Conservation (phyloP, 2,113 vertebrate genomes). For the Plestiodon gilberti region DNA sequence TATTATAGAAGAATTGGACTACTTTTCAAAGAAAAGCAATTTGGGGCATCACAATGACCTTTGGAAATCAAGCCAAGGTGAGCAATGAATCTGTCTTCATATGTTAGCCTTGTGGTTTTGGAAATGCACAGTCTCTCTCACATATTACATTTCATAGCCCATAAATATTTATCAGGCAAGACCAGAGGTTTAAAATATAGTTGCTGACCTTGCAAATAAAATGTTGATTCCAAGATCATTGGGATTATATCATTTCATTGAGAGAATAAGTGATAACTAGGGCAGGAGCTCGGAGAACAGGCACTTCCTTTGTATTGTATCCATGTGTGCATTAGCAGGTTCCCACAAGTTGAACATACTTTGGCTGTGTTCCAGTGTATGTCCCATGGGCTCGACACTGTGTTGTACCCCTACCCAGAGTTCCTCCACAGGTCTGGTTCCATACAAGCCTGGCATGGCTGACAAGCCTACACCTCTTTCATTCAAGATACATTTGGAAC, state of each 20-base stretch:
- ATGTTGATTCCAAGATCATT: not conserved
- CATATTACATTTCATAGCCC: slow-evolving; percentile 8
- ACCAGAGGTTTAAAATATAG: not conserved
- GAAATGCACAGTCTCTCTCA: slow-evolving; percentile 25
- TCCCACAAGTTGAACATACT: not conserved
- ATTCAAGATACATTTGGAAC: not conserved
- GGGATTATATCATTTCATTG: not conserved
- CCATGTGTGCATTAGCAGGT: not conserved
- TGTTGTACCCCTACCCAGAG: not conserved
- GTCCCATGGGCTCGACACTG: not conserved
- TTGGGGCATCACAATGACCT: not conserved
- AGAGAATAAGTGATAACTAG: not conserved
- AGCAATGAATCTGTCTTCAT: slow-evolving; percentile 26
- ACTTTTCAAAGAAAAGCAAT: not conserved
- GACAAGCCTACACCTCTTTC: not conserved
- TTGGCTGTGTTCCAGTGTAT: not conserved
- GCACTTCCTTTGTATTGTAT: not conserved
- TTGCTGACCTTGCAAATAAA: not conserved
- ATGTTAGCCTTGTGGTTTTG: slow-evolving; percentile 24
- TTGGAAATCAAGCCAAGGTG: not conserved
- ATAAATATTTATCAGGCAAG: not conserved
- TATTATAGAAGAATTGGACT: not conserved
- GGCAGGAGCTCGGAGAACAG: not conserved
- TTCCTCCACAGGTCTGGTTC: not conserved
- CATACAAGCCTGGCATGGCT: not conserved